phyloP scores from a whole-genome alignment of 2,113 vertebrate genomes.

The Gymnobelideus leadbeateri region DNA sequence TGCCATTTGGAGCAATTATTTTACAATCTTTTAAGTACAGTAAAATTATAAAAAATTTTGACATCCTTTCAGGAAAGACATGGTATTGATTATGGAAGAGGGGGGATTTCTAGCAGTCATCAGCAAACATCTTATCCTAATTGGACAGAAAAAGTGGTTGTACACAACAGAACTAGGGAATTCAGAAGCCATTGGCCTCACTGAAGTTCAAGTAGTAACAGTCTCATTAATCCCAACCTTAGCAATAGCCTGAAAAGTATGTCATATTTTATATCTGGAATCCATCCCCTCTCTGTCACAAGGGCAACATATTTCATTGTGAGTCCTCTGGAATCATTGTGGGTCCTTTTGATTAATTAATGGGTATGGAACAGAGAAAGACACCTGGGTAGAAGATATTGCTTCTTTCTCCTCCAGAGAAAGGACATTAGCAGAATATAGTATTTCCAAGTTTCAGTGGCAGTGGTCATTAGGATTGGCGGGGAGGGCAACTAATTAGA shows the following conservation, averaged over 20 bases:
- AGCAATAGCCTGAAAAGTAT: too few species aligned
- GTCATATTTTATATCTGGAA: too few species aligned
- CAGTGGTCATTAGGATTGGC: not conserved
- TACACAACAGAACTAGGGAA: not conserved
- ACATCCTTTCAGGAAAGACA: not conserved
- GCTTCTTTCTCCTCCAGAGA: not conserved
- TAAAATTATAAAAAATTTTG: too few species aligned
- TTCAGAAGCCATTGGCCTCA: not conserved
- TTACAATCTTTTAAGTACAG: not conserved
- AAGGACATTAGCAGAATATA: not conserved
- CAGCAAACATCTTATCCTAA: not conserved
- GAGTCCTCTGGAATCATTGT: too few species aligned
- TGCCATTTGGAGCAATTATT: not conserved
- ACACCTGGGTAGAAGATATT: not conserved
- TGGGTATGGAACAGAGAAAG: not conserved
- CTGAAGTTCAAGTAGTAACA: not conserved
- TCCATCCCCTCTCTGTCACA: not conserved
- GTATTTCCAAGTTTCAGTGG: not conserved
- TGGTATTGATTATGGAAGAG: not conserved
- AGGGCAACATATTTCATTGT: too few species aligned
- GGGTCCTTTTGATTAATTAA: not conserved
- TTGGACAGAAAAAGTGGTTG: not conserved
- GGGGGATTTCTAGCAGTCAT: not conserved
- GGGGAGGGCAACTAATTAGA: too few species aligned
- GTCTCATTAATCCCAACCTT: not conserved